Evolutionary conservation across 2,888 invertebrate species (phyloP), one percentile per base, ranked within the genome.

Genomic region (Hipparchia sbordonii): DNA sequence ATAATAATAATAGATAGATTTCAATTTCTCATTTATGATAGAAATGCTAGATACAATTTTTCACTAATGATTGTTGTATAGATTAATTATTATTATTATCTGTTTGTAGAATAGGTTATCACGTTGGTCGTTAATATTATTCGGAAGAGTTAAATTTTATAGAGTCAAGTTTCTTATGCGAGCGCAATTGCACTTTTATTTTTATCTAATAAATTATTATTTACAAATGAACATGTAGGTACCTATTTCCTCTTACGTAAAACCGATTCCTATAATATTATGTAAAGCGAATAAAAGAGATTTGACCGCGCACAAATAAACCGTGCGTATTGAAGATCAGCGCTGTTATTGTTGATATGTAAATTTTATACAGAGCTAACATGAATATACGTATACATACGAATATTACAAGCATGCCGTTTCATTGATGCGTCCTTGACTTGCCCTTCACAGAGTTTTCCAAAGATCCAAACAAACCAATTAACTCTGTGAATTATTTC

Each of bases 291-390:
- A 45, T 39, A 39, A n/a, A n/a, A 66, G 45, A 1, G 39, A 66
- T 60, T 72, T 63, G 23, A 66, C 33, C 54, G 45, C 10, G 66
- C 57, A 46, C 45, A 56, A 13, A 46, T 67, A 33, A 13, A 46
- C 23, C 23, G 23, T 23, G 23, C 71, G 54, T 4, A 72, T 48
- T 61, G 57, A 56, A 13, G 71, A 70, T 33, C 13, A 67, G 52
- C 69, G 71, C 70, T 72, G 75, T 77, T 78, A 76, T 78, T 77
- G 74, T 77, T 77, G 72, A 74, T 72, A 76, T 77, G 76, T 77
- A 76, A 79, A 79, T 77, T 79, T 77, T 79, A 78, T 79, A 79
- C 77, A 76, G 62, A 76, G 72, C 72, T 73, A 74, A 71, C 74
- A 73, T 69, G 46, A 70, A 63, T 70, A 63, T 56, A 62, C 23